These are phyloP conservation scores for Uropsilus gracilis DNA, from an alignment of 2,113 vertebrate genomes.

Conservation along the genomic window DNA sequence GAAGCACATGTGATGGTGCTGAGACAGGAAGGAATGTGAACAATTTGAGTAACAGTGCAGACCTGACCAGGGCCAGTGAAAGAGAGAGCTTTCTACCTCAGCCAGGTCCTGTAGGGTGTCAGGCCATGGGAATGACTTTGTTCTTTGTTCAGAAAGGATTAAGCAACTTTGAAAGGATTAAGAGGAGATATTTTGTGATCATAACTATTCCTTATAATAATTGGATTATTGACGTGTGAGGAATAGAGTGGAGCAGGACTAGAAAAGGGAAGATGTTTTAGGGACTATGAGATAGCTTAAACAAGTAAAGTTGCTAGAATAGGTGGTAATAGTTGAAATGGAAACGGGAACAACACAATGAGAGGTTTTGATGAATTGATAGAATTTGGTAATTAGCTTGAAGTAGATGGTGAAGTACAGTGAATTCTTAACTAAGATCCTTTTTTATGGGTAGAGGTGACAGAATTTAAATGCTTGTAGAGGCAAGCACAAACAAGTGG, in stretches of 20 bases:
- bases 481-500: background rate
- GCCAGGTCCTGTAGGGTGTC: background rate
- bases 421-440: background rate
- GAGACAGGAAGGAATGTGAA: background rate
- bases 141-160: background rate
- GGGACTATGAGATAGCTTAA: background rate
- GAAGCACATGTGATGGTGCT: background rate
- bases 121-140: background rate
- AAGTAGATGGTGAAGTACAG: background rate
- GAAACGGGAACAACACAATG: background rate
- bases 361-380: constrained; percentile 1
- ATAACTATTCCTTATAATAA: constrained; percentile 15
- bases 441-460: constrained; percentile 35
- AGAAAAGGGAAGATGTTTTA: background rate
- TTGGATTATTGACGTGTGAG: background rate
- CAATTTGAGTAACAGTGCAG: background rate
- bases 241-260: background rate
- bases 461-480: background rate
- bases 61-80: background rate
- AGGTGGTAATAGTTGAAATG: background rate
- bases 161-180: background rate
- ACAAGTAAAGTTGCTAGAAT: background rate
- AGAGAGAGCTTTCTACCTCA: background rate
- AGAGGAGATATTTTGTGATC: background rate
- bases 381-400: constrained; percentile 19